Percentiles rank a stretch among this genome's conserved stretches.
These are phyloP conservation scores for Cyrtonyx montezumae DNA, from an alignment of 2,113 vertebrate species.

Conservation along the genomic window DNA sequence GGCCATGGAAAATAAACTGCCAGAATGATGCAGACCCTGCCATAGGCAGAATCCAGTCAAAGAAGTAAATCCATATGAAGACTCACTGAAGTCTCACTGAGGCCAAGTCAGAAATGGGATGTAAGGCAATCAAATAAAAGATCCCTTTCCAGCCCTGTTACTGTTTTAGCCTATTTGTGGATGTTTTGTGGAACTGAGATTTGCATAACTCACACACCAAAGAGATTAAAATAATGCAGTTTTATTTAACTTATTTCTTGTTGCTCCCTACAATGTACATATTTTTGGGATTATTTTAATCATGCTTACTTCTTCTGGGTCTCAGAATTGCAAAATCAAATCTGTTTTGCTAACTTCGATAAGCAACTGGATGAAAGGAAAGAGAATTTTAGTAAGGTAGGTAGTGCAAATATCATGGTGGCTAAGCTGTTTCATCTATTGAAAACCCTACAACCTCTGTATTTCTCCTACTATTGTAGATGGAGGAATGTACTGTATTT, in stretches of 20 bases:
- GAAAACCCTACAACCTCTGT: background rate
- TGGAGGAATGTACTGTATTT: background rate
- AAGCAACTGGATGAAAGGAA: background rate
- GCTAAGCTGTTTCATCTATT: background rate
- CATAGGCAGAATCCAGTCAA: background rate
- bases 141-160: background rate
- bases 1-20: background rate
- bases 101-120: background rate
- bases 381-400: background rate
- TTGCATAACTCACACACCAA: background rate
- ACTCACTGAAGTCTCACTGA: background rate
- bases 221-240: background rate
- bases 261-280: background rate
- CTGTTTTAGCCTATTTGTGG: background rate
- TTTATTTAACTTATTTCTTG: background rate
- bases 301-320: background rate
- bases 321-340: background rate
- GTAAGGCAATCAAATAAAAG: background rate
- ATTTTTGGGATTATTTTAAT: background rate
- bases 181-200: background rate
- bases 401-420: background rate
- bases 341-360: background rate
- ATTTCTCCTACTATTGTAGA: fast-evolving
- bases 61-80: background rate
- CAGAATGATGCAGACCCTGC: background rate